Percentiles rank a stretch among this genome's conserved stretches.
Evolutionary conservation across 2,113 vertebrate species (phyloP).

Genomic region (Xenopus tropicalis): DNA sequence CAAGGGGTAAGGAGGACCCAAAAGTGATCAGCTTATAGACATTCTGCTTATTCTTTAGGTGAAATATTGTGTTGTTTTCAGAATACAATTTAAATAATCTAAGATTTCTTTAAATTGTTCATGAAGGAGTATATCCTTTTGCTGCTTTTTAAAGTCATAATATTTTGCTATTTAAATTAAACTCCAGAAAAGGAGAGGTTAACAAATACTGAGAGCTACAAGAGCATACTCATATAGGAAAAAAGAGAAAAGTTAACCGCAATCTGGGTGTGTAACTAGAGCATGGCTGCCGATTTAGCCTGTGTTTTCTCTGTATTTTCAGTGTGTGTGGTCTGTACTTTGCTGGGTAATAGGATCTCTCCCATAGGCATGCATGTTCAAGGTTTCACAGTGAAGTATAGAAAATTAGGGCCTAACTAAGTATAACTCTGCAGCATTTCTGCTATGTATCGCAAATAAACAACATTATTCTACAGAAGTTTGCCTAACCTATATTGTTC

Average conservation of each 20-base stretch:
- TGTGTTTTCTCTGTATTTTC: constrained; percentile 27
- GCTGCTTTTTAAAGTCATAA: no score
- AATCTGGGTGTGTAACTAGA: constrained; percentile 6
- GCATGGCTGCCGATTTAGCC: constrained; percentile 8
- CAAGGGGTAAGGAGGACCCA: no score
- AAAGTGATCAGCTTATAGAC: no score
- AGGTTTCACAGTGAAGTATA: constrained; percentile 1
- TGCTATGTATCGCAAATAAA: constrained; percentile 14
- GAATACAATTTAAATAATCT: no score
- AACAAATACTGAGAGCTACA: background rate
- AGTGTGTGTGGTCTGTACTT: constrained; percentile 43
- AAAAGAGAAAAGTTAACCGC: background rate
- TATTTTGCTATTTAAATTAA: no score
- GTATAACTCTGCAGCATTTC: constrained; percentile 4
- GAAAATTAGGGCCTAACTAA: constrained; percentile 17
- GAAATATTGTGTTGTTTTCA: no score
- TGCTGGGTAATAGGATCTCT: constrained; percentile 31
- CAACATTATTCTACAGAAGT: background rate
- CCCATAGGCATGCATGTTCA: constrained; percentile 23
- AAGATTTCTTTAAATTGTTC: no score
- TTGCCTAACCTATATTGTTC: background rate
- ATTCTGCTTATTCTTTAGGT: no score
- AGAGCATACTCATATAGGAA: background rate
- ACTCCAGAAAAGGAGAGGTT: background rate
- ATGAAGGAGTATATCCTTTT: no score